A percentile compares a stretch with the other conserved stretches of the same genome.
Conservation (phyloP, 92 coral and sea anemone species). For the Montipora capitata region DNA sequence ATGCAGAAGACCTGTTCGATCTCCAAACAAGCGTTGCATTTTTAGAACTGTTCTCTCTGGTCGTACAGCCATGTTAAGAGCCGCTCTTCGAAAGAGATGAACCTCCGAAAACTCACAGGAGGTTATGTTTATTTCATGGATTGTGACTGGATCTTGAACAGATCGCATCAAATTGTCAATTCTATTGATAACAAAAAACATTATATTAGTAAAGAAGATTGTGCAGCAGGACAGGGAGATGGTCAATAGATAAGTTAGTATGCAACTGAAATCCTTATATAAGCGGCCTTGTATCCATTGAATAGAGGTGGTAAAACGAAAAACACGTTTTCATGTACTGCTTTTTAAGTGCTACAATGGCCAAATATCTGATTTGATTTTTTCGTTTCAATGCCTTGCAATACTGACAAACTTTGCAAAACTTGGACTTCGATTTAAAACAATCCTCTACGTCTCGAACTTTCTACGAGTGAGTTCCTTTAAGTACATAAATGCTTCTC, state of each 20-base stretch:
- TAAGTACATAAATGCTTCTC: too few species aligned
- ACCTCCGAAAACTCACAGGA: conserved; percentile 83
- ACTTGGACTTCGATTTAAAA: too few species aligned
- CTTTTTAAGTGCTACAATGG: too few species aligned
- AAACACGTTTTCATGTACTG: too few species aligned
- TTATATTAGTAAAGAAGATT: neutral
- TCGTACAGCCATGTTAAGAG: conserved; percentile 77
- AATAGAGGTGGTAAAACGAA: too few species aligned
- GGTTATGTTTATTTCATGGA: conserved; percentile 78
- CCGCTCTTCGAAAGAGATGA: conserved; percentile 85
- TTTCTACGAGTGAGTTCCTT: too few species aligned
- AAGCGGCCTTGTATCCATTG: neutral
- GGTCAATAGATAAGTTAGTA: neutral
- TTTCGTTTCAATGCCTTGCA: too few species aligned
- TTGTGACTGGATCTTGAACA: conserved; percentile 78
- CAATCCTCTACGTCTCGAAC: too few species aligned
- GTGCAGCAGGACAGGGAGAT: neutral
- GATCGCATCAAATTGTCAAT: conserved; percentile 87
- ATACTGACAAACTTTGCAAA: too few species aligned
- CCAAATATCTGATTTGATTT: too few species aligned
- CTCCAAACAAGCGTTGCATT: conserved; percentile 85
- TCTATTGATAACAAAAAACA: neutral
- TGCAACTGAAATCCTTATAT: neutral
- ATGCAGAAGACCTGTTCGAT: conserved; percentile 93
- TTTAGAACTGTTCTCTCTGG: conserved; percentile 57